Evolutionary conservation across 1,140 invertebrate species (phyloP).

Genomic region (Drosophila willistoni): DNA sequence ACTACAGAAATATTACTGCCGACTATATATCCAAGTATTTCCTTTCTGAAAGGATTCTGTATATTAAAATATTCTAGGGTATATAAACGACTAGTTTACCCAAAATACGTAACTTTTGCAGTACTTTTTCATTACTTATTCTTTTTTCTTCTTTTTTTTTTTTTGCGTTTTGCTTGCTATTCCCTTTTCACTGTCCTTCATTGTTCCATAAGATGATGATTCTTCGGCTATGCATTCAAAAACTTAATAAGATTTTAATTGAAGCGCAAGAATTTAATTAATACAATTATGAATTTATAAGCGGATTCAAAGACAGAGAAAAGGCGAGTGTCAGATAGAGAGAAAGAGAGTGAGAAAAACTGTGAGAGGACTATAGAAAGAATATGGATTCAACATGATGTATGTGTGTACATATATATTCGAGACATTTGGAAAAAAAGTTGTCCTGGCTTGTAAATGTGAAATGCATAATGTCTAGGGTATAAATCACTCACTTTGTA

Average conservation of each 20-base stretch:
- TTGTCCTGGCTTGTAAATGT: background rate
- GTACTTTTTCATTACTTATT: conserved; percentile 35
- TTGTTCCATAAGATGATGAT: conserved; percentile 37
- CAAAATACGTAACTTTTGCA: background rate
- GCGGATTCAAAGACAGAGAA: conserved; percentile 24
- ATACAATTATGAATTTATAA: conserved; percentile 69
- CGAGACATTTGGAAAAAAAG: conserved; percentile 1
- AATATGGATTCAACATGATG: conserved; percentile 28
- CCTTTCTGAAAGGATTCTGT: too few relatives aligned
- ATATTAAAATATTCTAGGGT: background rate
- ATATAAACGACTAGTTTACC: background rate
- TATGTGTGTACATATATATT: conserved; percentile 14
- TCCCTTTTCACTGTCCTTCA: conserved; percentile 39
- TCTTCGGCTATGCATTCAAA: conserved; percentile 41
- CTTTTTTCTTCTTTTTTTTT: background rate
- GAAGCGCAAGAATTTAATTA: conserved; percentile 82
- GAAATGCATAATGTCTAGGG: conserved; percentile 37
- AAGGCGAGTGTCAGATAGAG: conserved; percentile 11
- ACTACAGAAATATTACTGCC: too few relatives aligned
- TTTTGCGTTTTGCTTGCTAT: background rate
- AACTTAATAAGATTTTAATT: conserved; percentile 82
- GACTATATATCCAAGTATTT: too few relatives aligned
- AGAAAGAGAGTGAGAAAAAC: conserved; percentile 4
- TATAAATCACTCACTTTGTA: background rate
- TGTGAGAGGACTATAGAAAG: background rate